Conservation (phyloP, 2,797 vertebrate genomes). For the Poeciliopsis infans region DNA sequence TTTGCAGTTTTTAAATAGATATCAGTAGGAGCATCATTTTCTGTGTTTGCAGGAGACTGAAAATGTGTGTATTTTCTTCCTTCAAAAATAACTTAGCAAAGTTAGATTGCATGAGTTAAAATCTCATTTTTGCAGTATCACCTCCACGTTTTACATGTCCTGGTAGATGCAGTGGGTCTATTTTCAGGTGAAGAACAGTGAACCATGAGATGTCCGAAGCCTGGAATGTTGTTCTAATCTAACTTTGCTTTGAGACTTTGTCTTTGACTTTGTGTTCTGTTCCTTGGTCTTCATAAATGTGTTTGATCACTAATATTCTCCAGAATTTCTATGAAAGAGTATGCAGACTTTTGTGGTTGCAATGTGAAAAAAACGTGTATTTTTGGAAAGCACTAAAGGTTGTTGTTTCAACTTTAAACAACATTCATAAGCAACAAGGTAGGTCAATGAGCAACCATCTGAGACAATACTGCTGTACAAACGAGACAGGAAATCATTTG, state of each 20-base stretch:
- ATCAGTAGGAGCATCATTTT: not conserved
- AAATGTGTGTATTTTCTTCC: not conserved
- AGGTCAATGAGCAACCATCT: conserved; percentile 12
- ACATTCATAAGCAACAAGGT: conserved; percentile 12
- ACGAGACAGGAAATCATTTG: conserved; percentile 66
- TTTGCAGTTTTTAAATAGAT: not conserved
- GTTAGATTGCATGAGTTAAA: not conserved
- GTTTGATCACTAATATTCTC: not conserved
- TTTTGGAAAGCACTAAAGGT: not conserved
- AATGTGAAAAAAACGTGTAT: not conserved
- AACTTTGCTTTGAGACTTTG: not conserved
- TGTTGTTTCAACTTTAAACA: not conserved
- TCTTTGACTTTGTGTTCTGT: not conserved
- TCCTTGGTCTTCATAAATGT: not conserved
- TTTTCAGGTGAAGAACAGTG: not conserved
- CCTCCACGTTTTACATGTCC: not conserved
- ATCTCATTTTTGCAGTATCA: not conserved
- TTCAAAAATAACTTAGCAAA: not conserved
- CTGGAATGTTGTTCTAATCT: not conserved
- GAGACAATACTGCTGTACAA: conserved; percentile 54
- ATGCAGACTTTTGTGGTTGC: not conserved
- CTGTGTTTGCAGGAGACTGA: not conserved
- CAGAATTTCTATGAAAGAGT: not conserved
- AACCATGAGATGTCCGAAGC: not conserved
- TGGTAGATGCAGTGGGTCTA: not conserved